These are phyloP conservation scores for Synergus umbraculus DNA, from an alignment of 2,888 invertebrate genomes.

Conservation along the genomic window DNA sequence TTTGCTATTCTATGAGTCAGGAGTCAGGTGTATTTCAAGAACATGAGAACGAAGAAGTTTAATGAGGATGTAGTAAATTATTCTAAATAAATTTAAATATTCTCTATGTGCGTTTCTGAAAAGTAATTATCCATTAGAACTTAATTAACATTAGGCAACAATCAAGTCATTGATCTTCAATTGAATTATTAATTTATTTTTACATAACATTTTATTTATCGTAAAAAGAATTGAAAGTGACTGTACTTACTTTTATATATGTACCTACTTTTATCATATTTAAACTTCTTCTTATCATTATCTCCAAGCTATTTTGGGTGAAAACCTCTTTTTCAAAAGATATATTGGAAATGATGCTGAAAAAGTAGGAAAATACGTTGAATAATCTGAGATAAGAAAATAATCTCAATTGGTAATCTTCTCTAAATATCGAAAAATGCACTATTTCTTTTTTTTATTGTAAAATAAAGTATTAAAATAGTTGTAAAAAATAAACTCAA, in stretches of 20 bases:
- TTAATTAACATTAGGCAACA: too few relatives aligned
- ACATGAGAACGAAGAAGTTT: not conserved
- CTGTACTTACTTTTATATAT: too few relatives aligned
- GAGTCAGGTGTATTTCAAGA: slow-evolving; percentile 1
- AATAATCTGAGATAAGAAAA: not conserved
- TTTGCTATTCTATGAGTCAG: not conserved
- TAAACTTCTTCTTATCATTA: not conserved
- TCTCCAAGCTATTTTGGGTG: not conserved
- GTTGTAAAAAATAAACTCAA: too few relatives aligned
- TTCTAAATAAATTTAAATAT: not conserved
- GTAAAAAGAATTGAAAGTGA: too few relatives aligned
- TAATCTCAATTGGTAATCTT: not conserved
- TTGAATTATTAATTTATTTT: too few relatives aligned
- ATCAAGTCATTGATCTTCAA: too few relatives aligned
- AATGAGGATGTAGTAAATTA: not conserved
- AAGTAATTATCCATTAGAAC: not conserved
- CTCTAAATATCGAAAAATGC: too few relatives aligned
- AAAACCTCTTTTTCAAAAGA: not conserved
- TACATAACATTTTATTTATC: too few relatives aligned
- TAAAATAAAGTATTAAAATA: too few relatives aligned
- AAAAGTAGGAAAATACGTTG: not conserved
- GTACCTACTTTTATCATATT: too few relatives aligned
- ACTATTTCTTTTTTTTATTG: too few relatives aligned
- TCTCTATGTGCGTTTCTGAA: too few relatives aligned
- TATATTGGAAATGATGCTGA: not conserved